A percentile compares a stretch with the other conserved stretches of the same genome.
Conservation (phyloP, 1,140 invertebrate species). For the Drosophila sp. region DNA sequence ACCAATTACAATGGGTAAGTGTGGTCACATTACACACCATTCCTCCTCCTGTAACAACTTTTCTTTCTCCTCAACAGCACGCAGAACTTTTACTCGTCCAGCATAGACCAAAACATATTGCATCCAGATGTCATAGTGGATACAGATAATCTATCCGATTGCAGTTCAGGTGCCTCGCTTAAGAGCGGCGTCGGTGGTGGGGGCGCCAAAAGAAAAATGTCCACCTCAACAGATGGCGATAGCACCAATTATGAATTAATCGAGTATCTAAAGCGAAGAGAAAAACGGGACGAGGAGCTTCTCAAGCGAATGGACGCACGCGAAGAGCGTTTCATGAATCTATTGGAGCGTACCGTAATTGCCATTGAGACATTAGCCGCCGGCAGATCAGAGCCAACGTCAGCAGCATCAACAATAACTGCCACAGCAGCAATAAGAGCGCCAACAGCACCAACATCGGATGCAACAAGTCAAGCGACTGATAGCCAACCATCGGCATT, state of each 20-base stretch:
- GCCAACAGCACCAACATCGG: background rate
- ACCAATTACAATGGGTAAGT: slow-evolving; percentile 81
- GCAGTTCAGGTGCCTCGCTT: slow-evolving; percentile 65
- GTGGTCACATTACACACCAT: too few species aligned
- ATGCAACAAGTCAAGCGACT: background rate
- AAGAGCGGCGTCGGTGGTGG: slow-evolving; percentile 46
- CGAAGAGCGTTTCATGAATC: slow-evolving; percentile 71
- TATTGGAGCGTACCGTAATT: slow-evolving; percentile 76
- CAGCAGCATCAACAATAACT: background rate
- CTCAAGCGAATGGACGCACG: slow-evolving; percentile 80
- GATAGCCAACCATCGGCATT: background rate
- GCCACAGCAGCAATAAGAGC: background rate
- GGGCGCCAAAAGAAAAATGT: slow-evolving; percentile 65
- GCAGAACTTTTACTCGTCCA: slow-evolving; percentile 76
- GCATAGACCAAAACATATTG: slow-evolving; percentile 73
- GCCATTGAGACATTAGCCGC: slow-evolving; percentile 73
- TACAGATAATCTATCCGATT: slow-evolving; percentile 79
- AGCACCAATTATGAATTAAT: slow-evolving; percentile 82
- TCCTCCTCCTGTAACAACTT: too few species aligned
- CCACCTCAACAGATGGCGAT: slow-evolving; percentile 78
- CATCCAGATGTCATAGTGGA: slow-evolving; percentile 82
- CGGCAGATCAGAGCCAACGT: background rate
- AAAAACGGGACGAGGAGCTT: slow-evolving; percentile 77
- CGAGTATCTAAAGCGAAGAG: slow-evolving; percentile 78
- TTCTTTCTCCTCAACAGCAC: slow-evolving; percentile 38